Evolutionary conservation across 1,140 invertebrate species (phyloP).

Genomic region (Eubasilissa regina): DNA sequence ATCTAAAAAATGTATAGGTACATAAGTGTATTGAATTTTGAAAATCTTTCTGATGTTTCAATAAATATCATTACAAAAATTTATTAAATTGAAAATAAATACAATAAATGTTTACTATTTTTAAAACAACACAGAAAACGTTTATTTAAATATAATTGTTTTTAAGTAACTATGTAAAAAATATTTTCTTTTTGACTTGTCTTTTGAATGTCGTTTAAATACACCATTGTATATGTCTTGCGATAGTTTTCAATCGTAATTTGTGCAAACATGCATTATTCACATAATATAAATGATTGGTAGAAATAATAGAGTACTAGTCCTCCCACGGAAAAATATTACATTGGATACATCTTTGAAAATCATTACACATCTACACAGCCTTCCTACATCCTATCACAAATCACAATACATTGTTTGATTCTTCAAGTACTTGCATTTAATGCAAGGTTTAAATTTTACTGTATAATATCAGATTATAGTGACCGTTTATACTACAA

Average conservation of each 20-base stretch:
- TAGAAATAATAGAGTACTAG: not conserved
- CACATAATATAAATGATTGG: not conserved
- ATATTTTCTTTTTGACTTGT: not conserved
- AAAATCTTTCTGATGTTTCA: no score
- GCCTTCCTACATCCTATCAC: not conserved
- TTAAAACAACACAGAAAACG: no score
- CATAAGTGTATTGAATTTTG: no score
- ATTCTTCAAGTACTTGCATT: not conserved
- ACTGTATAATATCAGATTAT: no score
- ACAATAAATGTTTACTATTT: no score
- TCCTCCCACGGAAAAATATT: not conserved
- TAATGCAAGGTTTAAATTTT: no score
- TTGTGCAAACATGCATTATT: conserved; percentile 1
- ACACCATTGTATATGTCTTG: not conserved
- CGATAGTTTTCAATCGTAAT: conserved; percentile 8
- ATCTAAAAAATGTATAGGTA: no score
- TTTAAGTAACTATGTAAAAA: no score
- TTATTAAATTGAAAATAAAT: no score
- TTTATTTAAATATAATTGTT: no score
- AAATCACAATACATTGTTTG: not conserved
- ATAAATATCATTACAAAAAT: no score
- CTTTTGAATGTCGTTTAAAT: not conserved
- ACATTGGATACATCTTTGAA: not conserved
- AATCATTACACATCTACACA: not conserved
- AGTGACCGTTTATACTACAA: no score